phyloP scores from a whole-genome alignment of 2,888 invertebrate species.

The Aplocera efformata region DNA sequence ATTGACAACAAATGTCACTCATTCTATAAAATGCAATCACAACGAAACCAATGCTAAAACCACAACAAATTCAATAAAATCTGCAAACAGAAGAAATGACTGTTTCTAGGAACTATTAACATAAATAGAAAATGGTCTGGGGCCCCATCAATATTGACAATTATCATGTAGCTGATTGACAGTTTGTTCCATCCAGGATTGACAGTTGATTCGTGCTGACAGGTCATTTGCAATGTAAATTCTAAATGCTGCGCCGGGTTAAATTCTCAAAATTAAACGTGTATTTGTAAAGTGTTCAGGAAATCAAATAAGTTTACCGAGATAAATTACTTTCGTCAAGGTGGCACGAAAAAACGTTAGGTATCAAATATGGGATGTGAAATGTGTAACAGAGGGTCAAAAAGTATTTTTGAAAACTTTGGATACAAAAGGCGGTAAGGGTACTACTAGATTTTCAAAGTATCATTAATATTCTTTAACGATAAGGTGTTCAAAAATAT shows the following conservation, averaged over 20 bases:
- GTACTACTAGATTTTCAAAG: background rate
- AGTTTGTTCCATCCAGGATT: too few species aligned
- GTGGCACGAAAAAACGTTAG: constrained; percentile 60
- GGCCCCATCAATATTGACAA: constrained; percentile 32
- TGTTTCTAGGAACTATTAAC: constrained; percentile 43
- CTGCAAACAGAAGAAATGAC: constrained; percentile 33
- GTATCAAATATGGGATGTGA: constrained; percentile 71
- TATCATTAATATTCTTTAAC: background rate
- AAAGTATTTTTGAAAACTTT: constrained; percentile 59
- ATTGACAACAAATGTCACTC: constrained; percentile 28
- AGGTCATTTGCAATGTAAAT: constrained; percentile 5
- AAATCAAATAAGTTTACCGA: constrained; percentile 29
- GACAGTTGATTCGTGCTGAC: background rate
- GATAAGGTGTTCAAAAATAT: too few species aligned
- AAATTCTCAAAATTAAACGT: constrained; percentile 24
- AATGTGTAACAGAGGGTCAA: constrained; percentile 66
- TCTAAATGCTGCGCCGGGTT: constrained; percentile 9
- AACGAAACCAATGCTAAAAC: constrained; percentile 22
- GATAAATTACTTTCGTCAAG: constrained; percentile 45
- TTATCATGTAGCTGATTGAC: too few species aligned
- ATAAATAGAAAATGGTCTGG: constrained; percentile 20
- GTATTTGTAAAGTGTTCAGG: constrained; percentile 4
- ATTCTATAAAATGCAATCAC: constrained; percentile 52
- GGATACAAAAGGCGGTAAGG: constrained; percentile 63
- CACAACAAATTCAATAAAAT: too few species aligned